Percentiles rank a stretch among this genome's conserved stretches.
These are phyloP conservation scores for Mico argentatus DNA, from an alignment of 2,797 vertebrate genomes.

Conservation along the genomic window DNA sequence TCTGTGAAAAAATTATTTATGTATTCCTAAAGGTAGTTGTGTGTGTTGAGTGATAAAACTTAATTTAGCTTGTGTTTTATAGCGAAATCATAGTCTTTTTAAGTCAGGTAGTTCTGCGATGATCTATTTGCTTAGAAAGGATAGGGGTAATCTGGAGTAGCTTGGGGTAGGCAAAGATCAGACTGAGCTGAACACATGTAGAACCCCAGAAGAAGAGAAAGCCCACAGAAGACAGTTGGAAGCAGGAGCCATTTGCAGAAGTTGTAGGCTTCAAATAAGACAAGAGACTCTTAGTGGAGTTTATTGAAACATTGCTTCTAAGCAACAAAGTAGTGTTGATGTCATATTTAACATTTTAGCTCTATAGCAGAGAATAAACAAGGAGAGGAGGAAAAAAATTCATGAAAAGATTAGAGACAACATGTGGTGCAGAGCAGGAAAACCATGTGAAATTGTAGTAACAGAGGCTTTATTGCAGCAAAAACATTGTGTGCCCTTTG, in stretches of 20 bases:
- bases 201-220: not conserved
- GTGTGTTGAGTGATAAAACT: not conserved
- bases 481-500: not conserved
- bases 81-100: not conserved
- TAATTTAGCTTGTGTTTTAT: slow-evolving; percentile 4
- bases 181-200: not conserved
- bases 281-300: not conserved
- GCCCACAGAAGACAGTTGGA: not conserved
- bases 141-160: not conserved
- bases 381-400: not conserved
- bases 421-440: not conserved
- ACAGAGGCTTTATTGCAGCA: not conserved
- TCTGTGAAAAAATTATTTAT: not conserved
- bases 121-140: slow-evolving; percentile 21
- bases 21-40: not conserved
- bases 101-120: not conserved
- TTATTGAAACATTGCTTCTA: not conserved
- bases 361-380: not conserved
- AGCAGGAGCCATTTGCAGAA: not conserved
- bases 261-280: not conserved
- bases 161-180: not conserved
- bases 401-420: not conserved
- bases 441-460: not conserved
- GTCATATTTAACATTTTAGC: slow-evolving; percentile 25
- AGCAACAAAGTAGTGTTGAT: not conserved